Evolutionary conservation across 2,888 invertebrate genomes (phyloP), one percentile per base, ranked within the genome.

Genomic region (Nasonia oneida): DNA sequence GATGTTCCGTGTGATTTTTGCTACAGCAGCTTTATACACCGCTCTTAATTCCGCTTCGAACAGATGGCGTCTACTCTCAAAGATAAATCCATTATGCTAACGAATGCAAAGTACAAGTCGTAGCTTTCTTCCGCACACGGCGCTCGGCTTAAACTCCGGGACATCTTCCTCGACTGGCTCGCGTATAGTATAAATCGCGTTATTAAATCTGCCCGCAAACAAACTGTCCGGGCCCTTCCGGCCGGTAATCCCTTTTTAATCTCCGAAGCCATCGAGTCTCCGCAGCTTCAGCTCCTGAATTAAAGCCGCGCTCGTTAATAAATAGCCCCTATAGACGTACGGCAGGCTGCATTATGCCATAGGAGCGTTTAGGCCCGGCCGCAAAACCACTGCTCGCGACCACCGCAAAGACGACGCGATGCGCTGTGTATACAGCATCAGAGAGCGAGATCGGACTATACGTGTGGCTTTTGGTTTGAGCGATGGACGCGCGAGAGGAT

Each of bases 191-290:
- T 64, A 29, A 64, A 64, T 64, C 23, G 6, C 64, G 12, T n/a
- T 64, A 64, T 64, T 64, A 64, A 64, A 64, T 64, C 29, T 64
- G 29, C 29, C 64, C 42, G 29, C 29, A 64, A 64, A 64, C 64
- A 64, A 64, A 64, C 23, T 18, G 12, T 1, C 4, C 29, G 3
- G 12, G 2, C 29, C 8, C 64, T 67, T 67, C 67, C 67, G 15
- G 67, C 67, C 1, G 33, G 29, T 67, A 29, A 67, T 67, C 67
- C n/a, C 23, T 15, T n/a, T 67, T 67, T 67, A 67, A 67, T 67
- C 67, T 29, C 67, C 67, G 10, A 33, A 67, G 67, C n/a, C n/a
- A 67, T 29, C 67, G 67, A n/a, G 23, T 64, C 53, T 53, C 15
- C 15, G 15, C 39, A 50, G 15, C 10, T 53, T 53, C 14, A 3